Conservation (phyloP, 1,140 invertebrate genomes). For the Bombus impatiens region DNA sequence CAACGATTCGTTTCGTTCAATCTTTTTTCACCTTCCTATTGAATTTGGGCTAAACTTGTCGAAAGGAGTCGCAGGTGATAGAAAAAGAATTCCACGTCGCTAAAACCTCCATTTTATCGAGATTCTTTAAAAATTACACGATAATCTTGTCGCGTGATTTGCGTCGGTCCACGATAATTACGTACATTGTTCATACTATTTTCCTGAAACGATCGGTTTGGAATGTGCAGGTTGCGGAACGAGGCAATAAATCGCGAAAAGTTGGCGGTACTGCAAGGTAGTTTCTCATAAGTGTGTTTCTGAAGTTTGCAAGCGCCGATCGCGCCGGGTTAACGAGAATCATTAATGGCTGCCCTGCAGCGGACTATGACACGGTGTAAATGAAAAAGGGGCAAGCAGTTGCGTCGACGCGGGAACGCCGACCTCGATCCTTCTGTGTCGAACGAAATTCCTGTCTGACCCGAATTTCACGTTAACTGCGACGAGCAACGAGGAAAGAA, state of each 20-base stretch:
- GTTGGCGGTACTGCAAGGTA: background rate
- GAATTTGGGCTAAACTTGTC: background rate
- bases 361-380: background rate
- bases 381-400: conserved; percentile 20
- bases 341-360: too few relatives aligned
- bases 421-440: conserved; percentile 28
- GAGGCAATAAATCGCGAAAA: background rate
- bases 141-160: background rate
- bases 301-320: background rate
- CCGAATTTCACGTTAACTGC: conserved; percentile 17
- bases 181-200: background rate
- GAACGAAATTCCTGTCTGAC: conserved; percentile 29
- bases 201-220: background rate
- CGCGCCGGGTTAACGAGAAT: background rate
- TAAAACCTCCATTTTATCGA: background rate
- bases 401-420: conserved; percentile 19
- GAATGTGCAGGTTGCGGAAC: background rate
- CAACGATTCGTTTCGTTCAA: conserved; percentile 15
- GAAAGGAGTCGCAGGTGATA: background rate
- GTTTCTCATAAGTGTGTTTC: background rate
- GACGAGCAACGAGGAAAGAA: background rate
- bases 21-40: background rate
- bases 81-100: background rate
- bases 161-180: background rate
- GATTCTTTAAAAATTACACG: background rate